Conservation (phyloP, 2,113 vertebrate genomes). For the Ptychochromis oligacanthus region DNA sequence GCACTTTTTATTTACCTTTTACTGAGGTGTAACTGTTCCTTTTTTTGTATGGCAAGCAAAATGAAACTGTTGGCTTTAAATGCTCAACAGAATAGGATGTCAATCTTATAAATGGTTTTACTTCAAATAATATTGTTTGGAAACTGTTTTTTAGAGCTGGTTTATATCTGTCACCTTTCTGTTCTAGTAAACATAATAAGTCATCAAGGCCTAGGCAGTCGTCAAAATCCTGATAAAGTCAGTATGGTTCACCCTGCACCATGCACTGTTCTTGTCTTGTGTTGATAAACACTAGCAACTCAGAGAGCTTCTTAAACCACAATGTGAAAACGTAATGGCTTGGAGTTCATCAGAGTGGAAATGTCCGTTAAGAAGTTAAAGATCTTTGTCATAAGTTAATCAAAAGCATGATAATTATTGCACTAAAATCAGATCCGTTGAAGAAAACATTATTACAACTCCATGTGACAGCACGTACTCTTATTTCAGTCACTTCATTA, state of each 20-base stretch:
- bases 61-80: conserved; percentile 58
- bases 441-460: conserved; percentile 53
- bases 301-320: not conserved
- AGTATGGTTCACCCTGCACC: conserved; percentile 7
- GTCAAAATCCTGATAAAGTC: conserved; percentile 32
- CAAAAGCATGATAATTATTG: conserved; percentile 57
- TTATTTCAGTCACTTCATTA: conserved; percentile 75
- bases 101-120: conserved; percentile 43
- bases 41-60: conserved; percentile 53
- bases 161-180: conserved; percentile 32
- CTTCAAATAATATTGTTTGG: conserved; percentile 10
- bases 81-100: conserved; percentile 56
- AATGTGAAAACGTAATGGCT: conserved; percentile 1
- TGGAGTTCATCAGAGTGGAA: conserved; percentile 20
- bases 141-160: conserved; percentile 22
- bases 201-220: conserved; percentile 9
- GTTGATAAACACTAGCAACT: conserved; percentile 2
- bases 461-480: conserved; percentile 40
- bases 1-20: conserved; percentile 64
- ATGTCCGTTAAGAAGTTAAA: conserved; percentile 45
- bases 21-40: conserved; percentile 45
- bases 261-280: not conserved
- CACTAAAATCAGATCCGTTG: conserved; percentile 45
- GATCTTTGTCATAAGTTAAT: conserved; percentile 48
- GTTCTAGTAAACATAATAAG: conserved; percentile 26